A percentile compares a stretch with the other conserved stretches of the same genome.
These are phyloP conservation scores for Drosophila kohkoa DNA, from an alignment of 1,140 invertebrate species.

Conservation along the genomic window DNA sequence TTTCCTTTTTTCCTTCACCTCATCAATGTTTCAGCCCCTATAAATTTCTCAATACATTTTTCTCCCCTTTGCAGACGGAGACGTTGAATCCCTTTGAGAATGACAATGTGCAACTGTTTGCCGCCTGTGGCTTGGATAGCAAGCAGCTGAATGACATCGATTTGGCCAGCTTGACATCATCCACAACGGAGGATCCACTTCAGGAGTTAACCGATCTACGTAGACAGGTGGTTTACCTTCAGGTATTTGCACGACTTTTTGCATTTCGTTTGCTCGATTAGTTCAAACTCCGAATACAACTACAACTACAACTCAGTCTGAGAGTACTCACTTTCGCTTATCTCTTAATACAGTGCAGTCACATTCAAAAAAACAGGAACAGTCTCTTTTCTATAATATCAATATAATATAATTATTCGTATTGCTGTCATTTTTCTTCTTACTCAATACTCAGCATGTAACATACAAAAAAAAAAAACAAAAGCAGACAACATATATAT, in stretches of 20 bases:
- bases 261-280: slow-evolving; percentile 76
- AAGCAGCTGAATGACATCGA: slow-evolving; percentile 87
- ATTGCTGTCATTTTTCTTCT: slow-evolving; percentile 4
- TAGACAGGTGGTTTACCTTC: slow-evolving; percentile 91
- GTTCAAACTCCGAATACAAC: not conserved
- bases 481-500: slow-evolving; percentile 12
- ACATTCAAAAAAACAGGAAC: slow-evolving; percentile 49
- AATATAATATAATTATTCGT: not conserved
- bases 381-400: slow-evolving; percentile 24
- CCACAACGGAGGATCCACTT: slow-evolving; percentile 85
- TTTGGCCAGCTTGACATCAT: slow-evolving; percentile 85
- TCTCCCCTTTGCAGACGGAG: slow-evolving; percentile 87
- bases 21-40: slow-evolving; percentile 13
- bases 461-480: slow-evolving; percentile 4
- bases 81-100: slow-evolving; percentile 95
- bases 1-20: not conserved
- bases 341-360: slow-evolving; percentile 24
- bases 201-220: slow-evolving; percentile 91
- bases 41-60: not conserved
- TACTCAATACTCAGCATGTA: slow-evolving; percentile 45
- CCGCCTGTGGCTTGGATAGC: slow-evolving; percentile 85
- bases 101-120: slow-evolving; percentile 91
- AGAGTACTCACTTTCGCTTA: slow-evolving; percentile 48
- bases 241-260: slow-evolving; percentile 86
- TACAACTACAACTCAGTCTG: slow-evolving; percentile 37